Percentiles rank a stretch among this genome's conserved stretches.
These are phyloP conservation scores for Ostrea denselamellosa DNA, from an alignment of 1,140 invertebrate species.

Conservation along the genomic window DNA sequence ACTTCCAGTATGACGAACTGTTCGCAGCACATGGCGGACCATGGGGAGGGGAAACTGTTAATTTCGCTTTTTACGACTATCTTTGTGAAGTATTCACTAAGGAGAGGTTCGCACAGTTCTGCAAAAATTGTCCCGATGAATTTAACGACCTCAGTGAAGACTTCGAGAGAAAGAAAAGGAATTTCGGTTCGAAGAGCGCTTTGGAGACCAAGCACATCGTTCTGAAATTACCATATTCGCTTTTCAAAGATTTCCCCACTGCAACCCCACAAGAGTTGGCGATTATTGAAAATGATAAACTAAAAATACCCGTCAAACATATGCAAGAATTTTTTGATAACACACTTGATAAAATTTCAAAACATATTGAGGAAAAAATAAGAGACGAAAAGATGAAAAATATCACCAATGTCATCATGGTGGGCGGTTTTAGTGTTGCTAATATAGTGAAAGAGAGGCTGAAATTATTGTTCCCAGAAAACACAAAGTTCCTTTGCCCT, in stretches of 20 bases:
- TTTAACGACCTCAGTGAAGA: background rate
- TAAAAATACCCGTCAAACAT: slow-evolving; percentile 4
- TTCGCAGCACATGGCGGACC: slow-evolving; percentile 35
- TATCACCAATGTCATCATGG: background rate
- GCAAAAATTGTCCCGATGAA: background rate
- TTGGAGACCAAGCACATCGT: background rate
- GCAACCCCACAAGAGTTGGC: background rate
- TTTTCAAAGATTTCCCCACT: background rate
- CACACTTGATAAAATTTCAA: background rate
- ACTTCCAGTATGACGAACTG: slow-evolving; percentile 11
- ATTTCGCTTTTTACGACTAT: slow-evolving; percentile 22
- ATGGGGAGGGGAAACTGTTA: slow-evolving; percentile 40
- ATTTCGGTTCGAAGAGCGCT: background rate
- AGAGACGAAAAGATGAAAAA: background rate
- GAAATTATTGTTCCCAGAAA: background rate
- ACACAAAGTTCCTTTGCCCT: background rate
- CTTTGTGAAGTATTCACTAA: slow-evolving; percentile 27
- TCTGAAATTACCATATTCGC: slow-evolving; percentile 5
- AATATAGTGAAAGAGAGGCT: background rate
- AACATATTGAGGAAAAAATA: background rate
- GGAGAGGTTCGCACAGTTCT: background rate
- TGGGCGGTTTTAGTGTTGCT: background rate
- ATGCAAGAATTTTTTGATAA: background rate
- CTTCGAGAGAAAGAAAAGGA: slow-evolving; percentile 46
- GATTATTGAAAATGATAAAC: background rate